These are phyloP conservation scores for Geococcyx californianus DNA, from an alignment of 2,113 vertebrate genomes.

Conservation along the genomic window DNA sequence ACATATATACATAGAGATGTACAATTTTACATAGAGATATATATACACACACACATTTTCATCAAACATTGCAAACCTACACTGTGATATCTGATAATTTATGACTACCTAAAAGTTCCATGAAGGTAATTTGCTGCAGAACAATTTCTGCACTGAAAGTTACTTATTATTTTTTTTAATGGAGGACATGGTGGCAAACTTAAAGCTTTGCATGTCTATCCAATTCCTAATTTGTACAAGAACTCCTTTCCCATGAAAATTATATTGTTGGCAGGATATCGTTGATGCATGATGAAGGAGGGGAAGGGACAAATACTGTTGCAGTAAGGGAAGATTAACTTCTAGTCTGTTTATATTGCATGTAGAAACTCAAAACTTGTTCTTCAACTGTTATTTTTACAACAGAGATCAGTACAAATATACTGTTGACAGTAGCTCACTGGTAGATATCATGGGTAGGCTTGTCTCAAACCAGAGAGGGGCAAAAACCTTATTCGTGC, in stretches of 20 bases:
- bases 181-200: not conserved
- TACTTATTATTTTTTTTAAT: not conserved
- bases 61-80: not conserved
- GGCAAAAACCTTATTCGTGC: not conserved
- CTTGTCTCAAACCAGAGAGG: not conserved
- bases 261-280: not conserved
- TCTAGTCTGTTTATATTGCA: not conserved
- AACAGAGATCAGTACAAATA: not conserved
- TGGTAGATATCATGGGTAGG: not conserved
- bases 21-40: too few relatives aligned
- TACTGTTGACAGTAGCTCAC: not conserved
- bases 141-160: not conserved
- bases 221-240: not conserved
- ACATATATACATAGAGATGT: too few relatives aligned
- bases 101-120: not conserved
- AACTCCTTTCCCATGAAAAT: not conserved
- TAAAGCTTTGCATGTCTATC: not conserved
- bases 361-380: not conserved
- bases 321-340: not conserved
- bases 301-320: not conserved
- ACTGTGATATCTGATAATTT: not conserved
- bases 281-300: not conserved
- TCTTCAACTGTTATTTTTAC: not conserved
- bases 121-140: not conserved
- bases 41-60: not conserved